These are phyloP conservation scores for Phycodurus eques DNA, from an alignment of 2,113 vertebrate genomes.

Conservation along the genomic window DNA sequence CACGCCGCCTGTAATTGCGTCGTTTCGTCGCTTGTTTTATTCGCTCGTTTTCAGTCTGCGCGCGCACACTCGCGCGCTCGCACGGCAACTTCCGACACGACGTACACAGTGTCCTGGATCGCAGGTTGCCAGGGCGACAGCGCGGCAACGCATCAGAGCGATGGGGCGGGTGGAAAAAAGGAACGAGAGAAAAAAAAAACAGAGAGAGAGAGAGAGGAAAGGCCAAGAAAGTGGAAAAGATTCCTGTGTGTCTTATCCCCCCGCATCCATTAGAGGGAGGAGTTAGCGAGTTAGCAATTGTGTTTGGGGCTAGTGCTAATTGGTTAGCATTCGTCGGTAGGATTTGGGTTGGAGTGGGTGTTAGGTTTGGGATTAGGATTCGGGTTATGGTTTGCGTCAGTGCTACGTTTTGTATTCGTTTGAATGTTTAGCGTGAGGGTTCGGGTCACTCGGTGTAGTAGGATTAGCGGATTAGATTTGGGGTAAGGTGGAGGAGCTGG, in stretches of 20 bases:
- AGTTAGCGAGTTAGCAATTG: too few relatives aligned
- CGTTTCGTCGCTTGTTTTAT: not conserved
- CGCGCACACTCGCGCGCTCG: not conserved
- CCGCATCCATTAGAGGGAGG: too few relatives aligned
- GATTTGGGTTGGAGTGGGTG: too few relatives aligned
- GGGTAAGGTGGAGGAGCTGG: too few relatives aligned
- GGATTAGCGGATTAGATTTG: too few relatives aligned
- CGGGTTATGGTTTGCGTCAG: too few relatives aligned
- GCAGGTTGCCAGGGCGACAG: slow-evolving; percentile 66
- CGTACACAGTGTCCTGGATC: slow-evolving; percentile 65
- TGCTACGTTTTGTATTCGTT: too few relatives aligned
- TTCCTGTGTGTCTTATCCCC: not conserved
- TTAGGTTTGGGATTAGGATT: too few relatives aligned
- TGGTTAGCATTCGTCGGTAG: too few relatives aligned
- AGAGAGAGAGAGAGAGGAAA: not conserved
- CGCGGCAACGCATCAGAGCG: slow-evolving; percentile 51
- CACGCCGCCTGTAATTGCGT: not conserved
- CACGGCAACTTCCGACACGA: slow-evolving; percentile 15
- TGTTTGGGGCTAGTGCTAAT: not conserved
- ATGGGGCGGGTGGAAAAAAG: slow-evolving; percentile 17
- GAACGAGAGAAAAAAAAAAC: slow-evolving; percentile 11
- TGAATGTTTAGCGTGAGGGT: too few relatives aligned
- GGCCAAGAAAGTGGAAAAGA: not conserved
- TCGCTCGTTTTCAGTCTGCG: slow-evolving; percentile 19
- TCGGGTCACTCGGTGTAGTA: too few relatives aligned